Evolutionary conservation across 2,888 invertebrate genomes (phyloP), one percentile per base, ranked within the genome.

Genomic region (Drosophila dives): DNA sequence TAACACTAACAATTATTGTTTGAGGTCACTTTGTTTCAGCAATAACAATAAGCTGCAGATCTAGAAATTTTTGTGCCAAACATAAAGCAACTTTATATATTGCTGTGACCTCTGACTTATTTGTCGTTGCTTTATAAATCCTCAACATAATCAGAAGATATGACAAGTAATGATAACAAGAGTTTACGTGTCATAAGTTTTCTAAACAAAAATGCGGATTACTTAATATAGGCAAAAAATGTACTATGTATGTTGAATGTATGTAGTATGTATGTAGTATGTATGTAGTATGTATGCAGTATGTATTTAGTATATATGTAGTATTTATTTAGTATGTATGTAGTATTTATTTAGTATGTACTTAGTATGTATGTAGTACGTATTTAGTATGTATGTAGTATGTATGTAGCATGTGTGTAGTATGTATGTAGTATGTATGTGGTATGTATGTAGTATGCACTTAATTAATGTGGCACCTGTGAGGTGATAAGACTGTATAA

Each of bases 401-500:
- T 29, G 29, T 6, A 29, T 29, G 1, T 29, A 29, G 29, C 1
- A 29, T 29, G 29, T 29, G 6, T 29, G 29, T 6, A 29, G 29
- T 29, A 29, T 29, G 29, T 29, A 29, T 29, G 29, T 0, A 29
- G 29, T 29, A 29, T 29, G 29, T 29, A 29, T 29, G 29, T 5
- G 5, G 29, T 3, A 29, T 29, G 29, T 29, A 29, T 29, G 4
- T 29, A 29, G 3, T 29, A 29, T 29, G 29, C 29, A 29, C 29
- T 5, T 29, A 29, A 5, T 29, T 29, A 29, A 5, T 29, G 0
- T 26, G 29, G 55, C 56, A 58, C 38, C 66, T 53, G 29, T 33
- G 26, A 10, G 20, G 32, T 32, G 29, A 76, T 76, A 78, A 76
- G 54, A 26, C 17, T 69, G 74, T 51, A 68, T 61, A 55, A 64